Evolutionary conservation across 2,113 vertebrate species (phyloP).

Genomic region (Pterocles orientalis): DNA sequence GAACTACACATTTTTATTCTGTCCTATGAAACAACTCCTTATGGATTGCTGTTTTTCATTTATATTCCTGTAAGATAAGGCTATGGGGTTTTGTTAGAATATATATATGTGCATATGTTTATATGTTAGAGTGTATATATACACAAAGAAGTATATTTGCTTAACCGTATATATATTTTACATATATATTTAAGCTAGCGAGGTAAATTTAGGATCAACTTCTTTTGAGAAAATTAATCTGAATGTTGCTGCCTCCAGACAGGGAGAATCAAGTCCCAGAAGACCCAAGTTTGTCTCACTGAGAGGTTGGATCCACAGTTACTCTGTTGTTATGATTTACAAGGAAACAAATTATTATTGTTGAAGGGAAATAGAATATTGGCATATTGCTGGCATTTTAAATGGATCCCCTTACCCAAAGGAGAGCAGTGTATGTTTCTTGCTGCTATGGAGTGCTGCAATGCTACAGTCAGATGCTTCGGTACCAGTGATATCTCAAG

Average conservation of each 20-base stretch:
- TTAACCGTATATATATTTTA: not conserved
- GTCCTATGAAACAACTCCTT: not conserved
- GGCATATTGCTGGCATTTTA: not conserved
- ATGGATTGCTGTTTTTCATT: not conserved
- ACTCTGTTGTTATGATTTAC: not conserved
- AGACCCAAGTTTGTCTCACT: not conserved
- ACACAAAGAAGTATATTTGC: not conserved
- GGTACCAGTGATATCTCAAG: not conserved
- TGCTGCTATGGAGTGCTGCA: not conserved
- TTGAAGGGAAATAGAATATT: not conserved
- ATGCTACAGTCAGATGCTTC: not conserved
- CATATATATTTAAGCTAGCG: not conserved
- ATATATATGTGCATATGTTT: not conserved
- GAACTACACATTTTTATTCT: not conserved
- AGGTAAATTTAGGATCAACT: not conserved
- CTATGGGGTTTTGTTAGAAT: not conserved
- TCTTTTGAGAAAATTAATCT: not conserved
- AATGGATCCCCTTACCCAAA: not conserved
- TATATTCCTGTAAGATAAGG: not conserved
- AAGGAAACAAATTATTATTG: not conserved
- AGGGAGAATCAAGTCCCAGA: not conserved
- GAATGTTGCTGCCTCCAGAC: not conserved
- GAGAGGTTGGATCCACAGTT: not conserved
- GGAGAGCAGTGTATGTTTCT: not conserved
- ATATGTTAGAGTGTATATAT: not conserved